Percentiles rank a stretch among this genome's conserved stretches.
phyloP scores from a whole-genome alignment of 2,888 invertebrate species.

The Meloe dianella region DNA sequence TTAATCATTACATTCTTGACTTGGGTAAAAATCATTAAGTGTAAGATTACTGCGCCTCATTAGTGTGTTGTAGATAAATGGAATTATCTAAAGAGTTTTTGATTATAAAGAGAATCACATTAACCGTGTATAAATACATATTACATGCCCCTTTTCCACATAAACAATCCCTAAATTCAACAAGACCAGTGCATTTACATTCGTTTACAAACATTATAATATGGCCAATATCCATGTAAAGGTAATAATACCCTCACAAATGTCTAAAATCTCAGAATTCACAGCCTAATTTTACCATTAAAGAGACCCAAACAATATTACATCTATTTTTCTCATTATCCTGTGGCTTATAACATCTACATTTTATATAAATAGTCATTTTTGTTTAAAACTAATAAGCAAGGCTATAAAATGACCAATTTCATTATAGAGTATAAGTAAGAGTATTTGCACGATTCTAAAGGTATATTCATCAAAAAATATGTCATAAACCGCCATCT shows the following conservation, averaged over 20 bases:
- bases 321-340: slow-evolving; percentile 10
- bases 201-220: slow-evolving; percentile 44
- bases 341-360: not conserved
- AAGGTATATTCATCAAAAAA: not conserved
- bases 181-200: slow-evolving; percentile 44
- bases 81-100: slow-evolving; percentile 30
- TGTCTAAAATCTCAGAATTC: slow-evolving; percentile 40
- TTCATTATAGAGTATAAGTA: not conserved
- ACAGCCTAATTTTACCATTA: slow-evolving; percentile 38
- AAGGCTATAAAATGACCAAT: not conserved
- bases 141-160: slow-evolving; percentile 34
- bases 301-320: slow-evolving; percentile 26
- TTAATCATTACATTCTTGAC: not conserved
- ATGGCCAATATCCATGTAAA: slow-evolving; percentile 44
- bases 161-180: slow-evolving; percentile 43
- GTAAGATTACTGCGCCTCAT: slow-evolving; percentile 1
- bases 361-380: not conserved
- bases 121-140: slow-evolving; percentile 31
- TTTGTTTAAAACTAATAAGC: not conserved
- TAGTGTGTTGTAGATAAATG: not conserved
- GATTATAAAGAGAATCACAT: slow-evolving; percentile 30
- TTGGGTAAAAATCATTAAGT: not conserved
- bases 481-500: slow-evolving; percentile 25
- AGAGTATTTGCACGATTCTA: not conserved
- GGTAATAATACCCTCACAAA: slow-evolving; percentile 40